Evolutionary conservation across 2,888 invertebrate genomes (phyloP), one percentile per base, ranked within the genome.

Genomic region (Tolmerus cingulatus): DNA sequence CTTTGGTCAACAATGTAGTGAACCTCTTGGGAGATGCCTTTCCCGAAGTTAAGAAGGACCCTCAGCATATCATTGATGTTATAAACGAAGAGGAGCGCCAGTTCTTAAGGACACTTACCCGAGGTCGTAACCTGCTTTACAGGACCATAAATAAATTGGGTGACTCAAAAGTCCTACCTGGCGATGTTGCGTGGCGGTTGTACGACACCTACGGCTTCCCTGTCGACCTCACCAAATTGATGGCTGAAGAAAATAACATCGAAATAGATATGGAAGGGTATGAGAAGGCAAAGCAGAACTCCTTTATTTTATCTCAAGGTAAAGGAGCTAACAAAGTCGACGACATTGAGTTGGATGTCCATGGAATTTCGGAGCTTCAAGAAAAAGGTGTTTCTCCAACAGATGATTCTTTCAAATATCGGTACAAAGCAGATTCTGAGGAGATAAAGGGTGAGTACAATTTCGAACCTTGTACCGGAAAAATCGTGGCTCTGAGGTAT

Each of bases 121-220:
- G 99, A 88, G 99, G 99, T 1, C 95, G 97, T 89, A 96, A 96
- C 92, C 93, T 99, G 74, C 94, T 99, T 12, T 97, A 98, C 92
- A 95, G 98, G 90, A 98, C 98, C 1, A 96, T 99, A 89, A 94
- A 94, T 86, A 98, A 98, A 92, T 93, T 99, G 51, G 95, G 95
- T 82, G 93, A 93, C 87, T 94, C 94, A 1, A 96, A 95, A 91
- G 93, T 95, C 78, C 94, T 99, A 89, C 98, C 99, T 55, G 98
- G 99, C 86, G 98, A 99, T 93, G 96, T 99, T 81, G 99, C 99
- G 1, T 99, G 99, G 99, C 95, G 98, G 87, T 93, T 99, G 87
- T 99, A 99, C 92, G 99, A 99, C 91, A 99, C 99, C 0, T 99
- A 99, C 91, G 99, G 99, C 23, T 99, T 99, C 92, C 99, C 99